phyloP scores from a whole-genome alignment of 1,140 invertebrate genomes.

The Ctenoplectra terminalis region DNA sequence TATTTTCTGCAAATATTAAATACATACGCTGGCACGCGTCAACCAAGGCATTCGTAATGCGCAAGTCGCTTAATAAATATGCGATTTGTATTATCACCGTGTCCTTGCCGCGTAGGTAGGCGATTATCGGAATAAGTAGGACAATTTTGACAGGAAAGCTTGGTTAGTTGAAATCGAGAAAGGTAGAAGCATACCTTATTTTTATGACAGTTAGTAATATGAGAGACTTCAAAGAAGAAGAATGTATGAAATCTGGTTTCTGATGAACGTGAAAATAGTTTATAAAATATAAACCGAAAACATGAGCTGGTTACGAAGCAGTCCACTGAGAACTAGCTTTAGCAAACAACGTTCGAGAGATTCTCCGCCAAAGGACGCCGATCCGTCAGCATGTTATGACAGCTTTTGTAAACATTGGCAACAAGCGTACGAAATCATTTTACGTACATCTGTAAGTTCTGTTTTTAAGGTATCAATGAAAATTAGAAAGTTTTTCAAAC shows the following conservation, averaged over 20 bases:
- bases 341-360: conserved; percentile 79
- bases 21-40: not conserved
- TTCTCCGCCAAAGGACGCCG: conserved; percentile 84
- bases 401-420: conserved; percentile 98
- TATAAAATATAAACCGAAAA: conserved; percentile 38
- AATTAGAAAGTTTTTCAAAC: conserved; percentile 10
- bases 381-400: conserved; percentile 93
- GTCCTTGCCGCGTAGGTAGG: conserved; percentile 40
- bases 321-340: conserved; percentile 85
- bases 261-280: conserved; percentile 8
- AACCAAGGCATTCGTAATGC: conserved; percentile 24
- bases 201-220: not conserved
- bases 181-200: not conserved
- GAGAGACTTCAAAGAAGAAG: not conserved
- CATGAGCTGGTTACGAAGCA: conserved; percentile 88
- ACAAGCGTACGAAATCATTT: conserved; percentile 93
- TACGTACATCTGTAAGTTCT: conserved; percentile 85
- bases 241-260: conserved; percentile 6
- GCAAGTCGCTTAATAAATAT: conserved; percentile 52
- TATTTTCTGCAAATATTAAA: not conserved
- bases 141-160: conserved; percentile 42
- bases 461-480: not conserved
- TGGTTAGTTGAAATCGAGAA: conserved; percentile 1
- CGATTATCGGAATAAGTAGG: conserved; percentile 51
- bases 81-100: conserved; percentile 43